Evolutionary conservation across 2,888 invertebrate genomes (phyloP), one percentile per base, ranked within the genome.

Genomic region (Lasiommata megera): DNA sequence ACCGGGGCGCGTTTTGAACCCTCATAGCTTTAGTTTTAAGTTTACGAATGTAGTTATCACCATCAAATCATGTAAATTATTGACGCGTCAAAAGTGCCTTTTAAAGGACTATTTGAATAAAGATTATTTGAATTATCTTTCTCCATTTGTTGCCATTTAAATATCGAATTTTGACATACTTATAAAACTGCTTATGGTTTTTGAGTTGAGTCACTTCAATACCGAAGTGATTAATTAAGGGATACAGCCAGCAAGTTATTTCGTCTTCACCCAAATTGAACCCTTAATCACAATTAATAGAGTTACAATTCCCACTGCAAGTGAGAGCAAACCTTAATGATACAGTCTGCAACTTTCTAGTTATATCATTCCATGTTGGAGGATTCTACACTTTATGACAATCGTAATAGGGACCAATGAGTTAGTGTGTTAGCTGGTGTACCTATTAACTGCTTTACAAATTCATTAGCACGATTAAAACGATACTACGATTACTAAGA

Each of bases 381-480:
- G 28, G 28, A 23, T 28, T 28, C 1, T 44, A 12, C 28, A 44
- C 44, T 28, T 44, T 44, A 44, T 9, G 9, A 8, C 3, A 12
- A 2, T 14, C 8, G 12, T 7, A 29, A 29, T 29, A 44, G 28
- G 44, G 14, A 28, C 28, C 9, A 9, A 43, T 23, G 2, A 12
- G 43, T 9, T 50, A 14, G 37, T 12, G 14, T 23, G 37, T 36
- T 50, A 23, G 8, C 36, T 23, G n/a, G 18, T 29, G 54, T 44
- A 48, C 18, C 54, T 61, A 64, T 68, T 65, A 65, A 63, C 60
- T 60, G 66, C 64, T 65, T 68, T 63, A 61, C 63, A 61, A 65
- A 70, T 68, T 70, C 63, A 70, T 68, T 68, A 67, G 66, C 56
- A 65, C 63, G 64, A 64, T 67, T 66, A 70, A 70, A 67, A 64